Conservation (phyloP, 2,888 invertebrate species). For the Heliconius cydno region DNA sequence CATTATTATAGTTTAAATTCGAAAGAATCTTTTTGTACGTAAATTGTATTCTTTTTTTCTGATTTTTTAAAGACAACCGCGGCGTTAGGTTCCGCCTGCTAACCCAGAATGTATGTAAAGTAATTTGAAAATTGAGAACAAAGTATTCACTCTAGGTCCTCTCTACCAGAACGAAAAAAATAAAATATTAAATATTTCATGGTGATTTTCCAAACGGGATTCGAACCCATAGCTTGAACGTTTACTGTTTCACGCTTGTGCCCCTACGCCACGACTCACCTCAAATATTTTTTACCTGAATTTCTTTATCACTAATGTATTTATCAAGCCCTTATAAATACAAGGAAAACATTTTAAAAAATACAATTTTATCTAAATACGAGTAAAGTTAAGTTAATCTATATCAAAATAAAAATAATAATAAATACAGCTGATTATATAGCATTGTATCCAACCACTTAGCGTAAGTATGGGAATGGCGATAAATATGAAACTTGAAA, state of each 20-base stretch:
- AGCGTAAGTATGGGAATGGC: not conserved
- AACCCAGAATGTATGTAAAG: too few species aligned
- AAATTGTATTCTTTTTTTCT: not conserved
- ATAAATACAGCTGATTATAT: not conserved
- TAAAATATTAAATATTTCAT: too few species aligned
- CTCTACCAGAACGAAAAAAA: too few species aligned
- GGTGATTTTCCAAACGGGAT: too few species aligned
- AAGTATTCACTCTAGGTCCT: too few species aligned
- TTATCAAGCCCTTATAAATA: constrained; percentile 10
- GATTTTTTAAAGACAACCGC: not conserved
- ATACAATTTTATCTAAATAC: not conserved
- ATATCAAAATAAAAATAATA: not conserved
- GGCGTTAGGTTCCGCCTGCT: not conserved
- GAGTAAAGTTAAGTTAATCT: not conserved
- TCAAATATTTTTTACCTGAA: not conserved
- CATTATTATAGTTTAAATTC: not conserved
- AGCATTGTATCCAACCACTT: not conserved
- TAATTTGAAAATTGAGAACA: too few species aligned
- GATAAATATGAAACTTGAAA: not conserved
- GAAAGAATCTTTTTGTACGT: not conserved
- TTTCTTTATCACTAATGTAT: not conserved
- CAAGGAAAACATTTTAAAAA: constrained; percentile 9
- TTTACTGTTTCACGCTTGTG: too few species aligned
- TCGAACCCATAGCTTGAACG: too few species aligned
- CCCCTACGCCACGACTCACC: too few species aligned